Base-by-base conservation (phyloP, 2,113 vertebrate species). In the Cyrtonyx montezumae region DNA sequence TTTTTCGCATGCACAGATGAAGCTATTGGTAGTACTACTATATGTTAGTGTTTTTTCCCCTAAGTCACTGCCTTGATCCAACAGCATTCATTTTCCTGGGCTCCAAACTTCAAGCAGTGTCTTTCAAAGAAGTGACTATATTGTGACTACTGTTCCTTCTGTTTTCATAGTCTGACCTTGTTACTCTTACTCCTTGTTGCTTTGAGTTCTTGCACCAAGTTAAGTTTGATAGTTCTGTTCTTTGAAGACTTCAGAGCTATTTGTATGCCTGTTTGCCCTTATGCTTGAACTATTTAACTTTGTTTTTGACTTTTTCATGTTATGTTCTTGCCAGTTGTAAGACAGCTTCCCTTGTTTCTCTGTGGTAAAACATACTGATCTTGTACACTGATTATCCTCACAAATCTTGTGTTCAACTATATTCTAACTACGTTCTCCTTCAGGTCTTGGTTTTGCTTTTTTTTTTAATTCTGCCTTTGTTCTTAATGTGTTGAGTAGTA, bases 141-240 rank as follows among this genome's bases (percentile, higher is more conserved):
- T 89, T 92, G 36, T 94, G 93, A 36, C 79, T 87, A 75, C 36
- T 28, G 28, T 40, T 79, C 49, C 37, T 26, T 84, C 58, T 8
- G 1, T 92, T 92, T 92, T 83, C 32, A 2, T 76, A 67, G 66
- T 51, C 68, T 96, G 89, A 80, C 87, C 84, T 92, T 92, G 79
- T 85, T 84, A 58, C 11, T 78, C 25, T 62, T 84, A 53, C 11
- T 78, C 25, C 66, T 4, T 40, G 40, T 40, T 13, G 4, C 40
- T 70, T 21, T 1, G 13, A 59, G 9, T 66, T 92, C 88, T 89
- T 65, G 36, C 36, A 85, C 71, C 18, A 17, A 42, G 23, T 73
- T 81, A 37, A 30, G n/a, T 83, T 84, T 83, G 21, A 36, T 82
- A 5, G 17, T 87, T 87, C n/a, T 92, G 79, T 23, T 81, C 74